phyloP scores from a whole-genome alignment of 2,113 vertebrate genomes.

The Galeopterus variegatus region DNA sequence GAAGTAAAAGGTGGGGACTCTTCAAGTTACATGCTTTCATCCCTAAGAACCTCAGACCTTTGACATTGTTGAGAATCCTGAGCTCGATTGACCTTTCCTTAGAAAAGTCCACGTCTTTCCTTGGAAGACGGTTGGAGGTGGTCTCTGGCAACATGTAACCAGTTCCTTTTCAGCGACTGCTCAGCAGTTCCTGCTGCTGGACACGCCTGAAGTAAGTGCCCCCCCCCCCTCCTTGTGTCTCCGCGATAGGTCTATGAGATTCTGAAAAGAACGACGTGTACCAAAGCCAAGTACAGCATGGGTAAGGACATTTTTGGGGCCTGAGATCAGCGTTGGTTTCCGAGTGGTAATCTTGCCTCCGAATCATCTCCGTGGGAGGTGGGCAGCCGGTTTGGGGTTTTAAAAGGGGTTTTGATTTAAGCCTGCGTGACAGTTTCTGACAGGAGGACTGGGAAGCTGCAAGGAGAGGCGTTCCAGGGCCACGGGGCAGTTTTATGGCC shows the following conservation, averaged over 20 bases:
- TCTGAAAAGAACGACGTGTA: constrained; percentile 95
- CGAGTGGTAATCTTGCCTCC: constrained; percentile 62
- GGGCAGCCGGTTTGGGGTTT: background rate
- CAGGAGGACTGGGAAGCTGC: background rate
- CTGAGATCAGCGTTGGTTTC: background rate
- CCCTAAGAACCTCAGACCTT: background rate
- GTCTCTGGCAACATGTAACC: accelerated
- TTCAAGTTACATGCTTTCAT: accelerated
- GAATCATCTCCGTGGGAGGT: background rate
- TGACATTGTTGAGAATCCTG: accelerated
- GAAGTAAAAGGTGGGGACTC: background rate
- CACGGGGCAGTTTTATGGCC: background rate
- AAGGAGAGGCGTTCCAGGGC: background rate
- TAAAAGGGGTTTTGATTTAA: constrained; percentile 66
- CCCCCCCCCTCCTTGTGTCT: constrained; percentile 46
- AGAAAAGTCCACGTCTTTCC: accelerated
- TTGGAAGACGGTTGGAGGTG: accelerated
- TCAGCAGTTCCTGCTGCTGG: accelerated
- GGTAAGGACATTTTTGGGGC: constrained; percentile 90
- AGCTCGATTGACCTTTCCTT: accelerated
- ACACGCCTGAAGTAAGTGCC: accelerated
- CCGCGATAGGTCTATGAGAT: constrained; percentile 95
- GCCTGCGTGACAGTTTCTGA: constrained; percentile 13
- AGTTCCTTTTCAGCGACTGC: accelerated
- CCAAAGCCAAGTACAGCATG: constrained; percentile 94